Conservation (phyloP, 2,888 invertebrate genomes). For the Tipula lateralis region DNA sequence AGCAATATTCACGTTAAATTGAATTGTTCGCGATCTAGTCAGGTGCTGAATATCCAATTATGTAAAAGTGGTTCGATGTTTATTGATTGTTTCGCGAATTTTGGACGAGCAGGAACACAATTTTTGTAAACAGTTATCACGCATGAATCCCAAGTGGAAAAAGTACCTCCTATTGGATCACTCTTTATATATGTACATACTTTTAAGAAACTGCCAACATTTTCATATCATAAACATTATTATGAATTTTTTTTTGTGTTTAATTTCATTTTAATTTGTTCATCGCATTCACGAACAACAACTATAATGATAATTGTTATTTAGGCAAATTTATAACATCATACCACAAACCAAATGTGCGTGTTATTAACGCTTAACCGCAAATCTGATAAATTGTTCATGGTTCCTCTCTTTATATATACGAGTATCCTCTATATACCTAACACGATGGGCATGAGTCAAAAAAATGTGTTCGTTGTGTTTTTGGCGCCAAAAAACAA, state of each 20-base stretch:
- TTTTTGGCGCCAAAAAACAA: not conserved
- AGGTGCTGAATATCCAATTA: too few species aligned
- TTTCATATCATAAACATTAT: not conserved
- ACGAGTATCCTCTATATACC: not conserved
- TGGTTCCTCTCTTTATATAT: not conserved
- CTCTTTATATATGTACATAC: not conserved
- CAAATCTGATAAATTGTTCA: not conserved
- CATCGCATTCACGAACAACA: not conserved
- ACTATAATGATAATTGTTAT: not conserved
- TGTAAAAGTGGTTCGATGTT: too few species aligned
- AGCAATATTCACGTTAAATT: too few species aligned
- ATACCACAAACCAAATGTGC: not conserved
- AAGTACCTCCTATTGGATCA: too few species aligned
- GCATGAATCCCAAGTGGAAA: too few species aligned
- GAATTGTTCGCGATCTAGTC: too few species aligned
- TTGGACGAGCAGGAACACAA: too few species aligned
- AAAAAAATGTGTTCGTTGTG: not conserved
- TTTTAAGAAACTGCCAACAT: too few species aligned
- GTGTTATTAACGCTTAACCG: not conserved
- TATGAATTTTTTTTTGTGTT: not conserved
- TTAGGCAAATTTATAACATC: not conserved
- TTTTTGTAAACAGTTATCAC: too few species aligned
- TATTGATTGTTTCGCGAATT: too few species aligned
- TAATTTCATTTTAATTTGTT: not conserved
- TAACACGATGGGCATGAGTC: not conserved